Base-by-base conservation (phyloP, 2,888 invertebrate species). In the Gandaritis pyraliata region DNA sequence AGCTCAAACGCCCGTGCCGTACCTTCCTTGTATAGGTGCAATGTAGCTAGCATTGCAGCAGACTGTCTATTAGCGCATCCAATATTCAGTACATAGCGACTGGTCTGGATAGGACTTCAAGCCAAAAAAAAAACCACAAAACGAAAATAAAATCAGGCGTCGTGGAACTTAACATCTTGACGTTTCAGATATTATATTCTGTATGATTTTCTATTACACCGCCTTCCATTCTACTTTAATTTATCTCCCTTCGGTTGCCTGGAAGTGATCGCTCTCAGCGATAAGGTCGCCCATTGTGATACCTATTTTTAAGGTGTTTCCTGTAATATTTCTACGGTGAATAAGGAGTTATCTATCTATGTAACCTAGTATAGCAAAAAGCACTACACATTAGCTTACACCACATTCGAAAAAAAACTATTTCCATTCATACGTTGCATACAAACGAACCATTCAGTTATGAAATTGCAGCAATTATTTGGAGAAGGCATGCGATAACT, bases 381-480 rank as follows among this genome's bases (percentile, higher is more conserved):
- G 29, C 41, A 52, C 29, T 39, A 6, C 33, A n/a, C 36, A 51
- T 29, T 41, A 52, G 18, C 18, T 49, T 30, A 41, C 13, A 56
- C 52, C 13, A 56, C 52, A 59, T 48, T 47, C 36, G 18, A 45
- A 7, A 56, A 52, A 41, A 52, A 61, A 56, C 33, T 30, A 47
- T 38, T 36, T 43, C 41, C 43, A 39, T 46, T 29, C 51, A 52
- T 47, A 47, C 52, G 51, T 56, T 56, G 56, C 51, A 61, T 61
- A 56, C 61, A 52, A 61, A 56, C 11, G 15, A 36, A 55, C n/a
- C 12, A 15, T 56, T 23, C 51, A 61, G 10, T 41, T 61, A 16
- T 43, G 55, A 60, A 60, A 36, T 38, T 36, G 38, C 45, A 3
- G 45, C 6, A 49, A 45, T 59, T 33, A 33, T 16, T 15, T 50